Evolutionary conservation across 2,797 vertebrate genomes (phyloP), one percentile per base, ranked within the genome.

Genomic region (Eupleurogrammus muticus): DNA sequence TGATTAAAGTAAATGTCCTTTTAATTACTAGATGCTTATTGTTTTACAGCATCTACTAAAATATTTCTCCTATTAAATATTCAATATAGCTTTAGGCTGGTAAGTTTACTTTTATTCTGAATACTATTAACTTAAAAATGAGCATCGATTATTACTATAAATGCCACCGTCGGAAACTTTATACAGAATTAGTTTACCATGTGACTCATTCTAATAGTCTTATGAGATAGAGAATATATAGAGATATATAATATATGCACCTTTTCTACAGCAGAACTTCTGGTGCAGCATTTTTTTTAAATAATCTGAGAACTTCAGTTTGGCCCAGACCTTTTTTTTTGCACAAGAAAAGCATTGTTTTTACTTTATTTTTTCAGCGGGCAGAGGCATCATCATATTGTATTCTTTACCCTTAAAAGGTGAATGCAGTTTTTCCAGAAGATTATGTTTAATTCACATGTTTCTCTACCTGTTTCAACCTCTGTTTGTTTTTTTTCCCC

Each of bases 391-490:
- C 14, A 3, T 3, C 28, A 62, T 24, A 64, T n/a, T n/a, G 21
- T 23, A 32, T 28, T 28, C 36, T 52, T 61, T 58, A 64, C 56
- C 49, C 35, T 20, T 56, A 23, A 23, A 64, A 46, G 23, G 14
- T 20, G 28, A 67, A 70, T 44, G 17, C 28, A 46, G 46, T 9
- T 57, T 60, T 63, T 49, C 60, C 34, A 42, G 40, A 64, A 53
- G 17, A 44, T 57, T 13, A 32, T 50, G 24, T 64, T 57, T 61
- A 67, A 74, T 60, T 69, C 38, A 80, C 53, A 49, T 32, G 6
- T 19, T 35, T 53, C 16, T 42, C 9, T 48, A 14, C 20, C 19
- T 12, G 17, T 42, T 7, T 21, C 42, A 20, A n/a, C 46, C 20
- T 44, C 28, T n/a, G 28, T 66, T 51, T 56, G 19, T 49, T 56